Percentiles rank a stretch among this genome's conserved stretches.
These are phyloP conservation scores for Cebus imitator DNA, from an alignment of 2,113 vertebrate genomes.

Conservation along the genomic window DNA sequence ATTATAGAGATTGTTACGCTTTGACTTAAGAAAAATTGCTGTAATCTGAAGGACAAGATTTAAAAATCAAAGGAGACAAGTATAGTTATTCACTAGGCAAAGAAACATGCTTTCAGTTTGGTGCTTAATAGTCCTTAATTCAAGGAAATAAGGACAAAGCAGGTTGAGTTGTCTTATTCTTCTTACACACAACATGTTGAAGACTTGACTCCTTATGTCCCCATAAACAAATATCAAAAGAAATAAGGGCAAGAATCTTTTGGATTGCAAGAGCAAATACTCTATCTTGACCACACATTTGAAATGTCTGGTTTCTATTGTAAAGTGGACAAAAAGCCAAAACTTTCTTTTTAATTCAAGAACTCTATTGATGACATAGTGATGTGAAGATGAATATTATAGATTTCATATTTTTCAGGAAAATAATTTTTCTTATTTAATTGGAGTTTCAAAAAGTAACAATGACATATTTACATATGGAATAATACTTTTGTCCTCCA, in stretches of 20 bases:
- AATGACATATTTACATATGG: not conserved
- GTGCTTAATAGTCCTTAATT: not conserved
- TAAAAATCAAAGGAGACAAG: not conserved
- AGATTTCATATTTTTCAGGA: not conserved
- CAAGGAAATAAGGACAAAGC: not conserved
- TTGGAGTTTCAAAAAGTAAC: not conserved
- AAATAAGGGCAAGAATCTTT: not conserved
- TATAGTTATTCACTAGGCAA: not conserved
- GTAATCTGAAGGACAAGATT: not conserved
- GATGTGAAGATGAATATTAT: not conserved
- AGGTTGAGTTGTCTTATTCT: not conserved
- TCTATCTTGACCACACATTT: not conserved
- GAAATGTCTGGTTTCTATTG: not conserved
- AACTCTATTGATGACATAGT: not conserved
- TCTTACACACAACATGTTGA: not conserved
- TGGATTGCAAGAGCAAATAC: not conserved
- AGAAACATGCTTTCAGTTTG: not conserved
- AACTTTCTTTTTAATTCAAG: not conserved
- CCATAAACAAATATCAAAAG: constrained; percentile 16
- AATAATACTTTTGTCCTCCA: not conserved
- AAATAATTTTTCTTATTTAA: not conserved
- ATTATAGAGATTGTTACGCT: not conserved
- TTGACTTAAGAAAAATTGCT: not conserved
- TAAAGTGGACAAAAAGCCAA: not conserved
- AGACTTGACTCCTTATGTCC: not conserved